phyloP scores from a whole-genome alignment of 35 echinoderm and acorn worm genomes.

The Patiria miniata region DNA sequence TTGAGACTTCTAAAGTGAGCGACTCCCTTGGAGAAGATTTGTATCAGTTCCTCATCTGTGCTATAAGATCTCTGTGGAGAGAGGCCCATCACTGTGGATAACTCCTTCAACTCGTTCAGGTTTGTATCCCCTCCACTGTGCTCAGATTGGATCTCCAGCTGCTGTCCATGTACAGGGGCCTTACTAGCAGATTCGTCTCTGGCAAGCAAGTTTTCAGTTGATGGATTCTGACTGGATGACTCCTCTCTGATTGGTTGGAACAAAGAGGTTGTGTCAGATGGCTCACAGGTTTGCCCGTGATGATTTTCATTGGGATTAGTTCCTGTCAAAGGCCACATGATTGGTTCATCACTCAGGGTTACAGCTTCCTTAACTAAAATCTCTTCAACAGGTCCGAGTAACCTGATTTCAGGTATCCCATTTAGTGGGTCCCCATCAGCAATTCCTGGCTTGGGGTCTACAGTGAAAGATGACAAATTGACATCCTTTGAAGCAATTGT shows the following conservation, averaged over 20 bases:
- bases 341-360: slow-evolving; percentile 13
- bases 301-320: background rate
- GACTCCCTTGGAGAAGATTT: slow-evolving; percentile 40
- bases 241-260: slow-evolving; percentile 21
- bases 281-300: background rate
- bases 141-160: background rate
- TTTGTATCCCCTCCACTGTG: background rate
- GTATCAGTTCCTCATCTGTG: slow-evolving; percentile 54
- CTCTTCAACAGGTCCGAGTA: slow-evolving; percentile 11
- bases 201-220: background rate
- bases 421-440: background rate
- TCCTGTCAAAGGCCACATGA: slow-evolving; percentile 20
- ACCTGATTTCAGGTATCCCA: background rate
- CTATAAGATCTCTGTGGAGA: slow-evolving; percentile 28
- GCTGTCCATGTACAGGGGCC: background rate
- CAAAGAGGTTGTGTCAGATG: slow-evolving; percentile 1
- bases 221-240: slow-evolving; percentile 13
- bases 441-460: background rate
- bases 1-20: slow-evolving; percentile 19
- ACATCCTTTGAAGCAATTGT: too few relatives aligned
- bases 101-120: slow-evolving; percentile 15
- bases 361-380: slow-evolving; percentile 3
- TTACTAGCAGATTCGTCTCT: background rate
- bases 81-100: slow-evolving; percentile 11
- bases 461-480: background rate